A percentile compares a stretch with the other conserved stretches of the same genome.
These are phyloP conservation scores for Halcyon leucocephala DNA, from an alignment of 2,797 vertebrate genomes.

Conservation along the genomic window DNA sequence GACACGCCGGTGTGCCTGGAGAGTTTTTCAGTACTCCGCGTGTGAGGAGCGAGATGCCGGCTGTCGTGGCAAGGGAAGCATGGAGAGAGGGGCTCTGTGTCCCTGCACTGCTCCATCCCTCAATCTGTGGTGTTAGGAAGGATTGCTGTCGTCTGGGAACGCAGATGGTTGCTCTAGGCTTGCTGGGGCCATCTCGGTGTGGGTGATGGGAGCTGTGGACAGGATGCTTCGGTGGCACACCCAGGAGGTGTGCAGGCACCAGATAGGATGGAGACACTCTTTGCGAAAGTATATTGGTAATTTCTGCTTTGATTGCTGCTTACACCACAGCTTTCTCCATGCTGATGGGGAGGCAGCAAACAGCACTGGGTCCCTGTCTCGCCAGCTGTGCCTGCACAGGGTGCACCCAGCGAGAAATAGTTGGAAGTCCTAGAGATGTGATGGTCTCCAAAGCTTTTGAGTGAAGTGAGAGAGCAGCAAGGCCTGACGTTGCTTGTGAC, in stretches of 20 bases:
- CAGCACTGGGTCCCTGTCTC: background rate
- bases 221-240: background rate
- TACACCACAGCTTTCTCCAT: background rate
- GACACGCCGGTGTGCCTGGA: background rate
- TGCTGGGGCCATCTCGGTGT: background rate
- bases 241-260: background rate
- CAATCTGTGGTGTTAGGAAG: background rate
- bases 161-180: background rate
- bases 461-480: background rate
- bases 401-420: background rate
- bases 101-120: background rate
- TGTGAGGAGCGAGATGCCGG: accelerated
- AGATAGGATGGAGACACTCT: background rate
- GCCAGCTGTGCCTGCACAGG: accelerated
- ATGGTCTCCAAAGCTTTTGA: background rate
- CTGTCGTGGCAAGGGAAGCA: accelerated
- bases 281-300: background rate
- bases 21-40: background rate
- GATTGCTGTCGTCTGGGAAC: accelerated
- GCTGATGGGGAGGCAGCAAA: background rate
- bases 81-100: background rate
- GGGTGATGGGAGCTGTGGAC: background rate
- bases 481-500: background rate
- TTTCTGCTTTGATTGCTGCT: background rate
- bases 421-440: background rate